Evolutionary conservation across 2,113 vertebrate species (phyloP).

Genomic region (Trematomus loennbergii): DNA sequence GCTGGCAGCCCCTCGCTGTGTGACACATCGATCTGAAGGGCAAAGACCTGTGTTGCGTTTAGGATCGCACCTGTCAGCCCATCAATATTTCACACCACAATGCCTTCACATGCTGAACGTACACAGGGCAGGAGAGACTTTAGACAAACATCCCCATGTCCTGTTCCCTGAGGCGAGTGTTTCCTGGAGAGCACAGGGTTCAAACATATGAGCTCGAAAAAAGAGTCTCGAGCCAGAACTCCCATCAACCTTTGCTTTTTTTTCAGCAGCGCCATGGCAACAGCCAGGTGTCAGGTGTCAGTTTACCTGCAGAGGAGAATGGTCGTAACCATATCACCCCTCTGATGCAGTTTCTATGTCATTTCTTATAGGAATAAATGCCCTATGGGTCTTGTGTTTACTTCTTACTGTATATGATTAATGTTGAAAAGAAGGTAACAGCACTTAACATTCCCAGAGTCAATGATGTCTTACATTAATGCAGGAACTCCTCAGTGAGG

Average conservation of each 20-base stretch:
- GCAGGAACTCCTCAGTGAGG: not conserved
- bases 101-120: slow-evolving; percentile 21
- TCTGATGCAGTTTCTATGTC: slow-evolving; percentile 16
- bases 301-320: slow-evolving; percentile 55
- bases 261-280: slow-evolving; percentile 69
- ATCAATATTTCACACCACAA: slow-evolving; percentile 72
- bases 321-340: slow-evolving; percentile 21
- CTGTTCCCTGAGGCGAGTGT: not conserved
- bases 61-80: slow-evolving; percentile 55
- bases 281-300: slow-evolving; percentile 71
- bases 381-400: not conserved
- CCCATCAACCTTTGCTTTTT: slow-evolving; percentile 65
- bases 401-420: not conserved
- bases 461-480: not conserved
- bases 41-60: slow-evolving; percentile 74
- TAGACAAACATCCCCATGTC: not conserved
- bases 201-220: not conserved
- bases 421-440: not conserved
- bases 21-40: slow-evolving; percentile 85
- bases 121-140: not conserved
- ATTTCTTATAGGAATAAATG: not conserved
- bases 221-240: slow-evolving; percentile 32
- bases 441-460: not conserved
- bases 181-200: not conserved
- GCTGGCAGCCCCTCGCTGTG: slow-evolving; percentile 83